Base-by-base conservation (phyloP, 2,797 vertebrate genomes). In the Lagorchestes hirsutus region DNA sequence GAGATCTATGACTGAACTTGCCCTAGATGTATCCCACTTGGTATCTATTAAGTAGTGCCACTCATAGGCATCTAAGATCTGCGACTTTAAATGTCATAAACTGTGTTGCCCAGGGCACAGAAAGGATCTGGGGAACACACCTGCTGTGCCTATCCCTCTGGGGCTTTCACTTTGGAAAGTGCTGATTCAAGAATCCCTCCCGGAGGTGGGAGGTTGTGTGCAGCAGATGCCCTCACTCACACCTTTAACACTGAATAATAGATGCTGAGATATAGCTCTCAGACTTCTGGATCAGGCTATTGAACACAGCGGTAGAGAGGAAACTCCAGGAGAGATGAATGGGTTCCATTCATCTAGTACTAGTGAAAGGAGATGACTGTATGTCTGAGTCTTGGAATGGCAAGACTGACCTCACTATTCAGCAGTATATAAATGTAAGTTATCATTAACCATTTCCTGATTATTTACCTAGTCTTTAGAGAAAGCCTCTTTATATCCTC, bases 191-290 rank as follows among this genome's bases (percentile, higher is more conserved):
- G 74, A 87, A 22, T 87, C 24, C 74, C 40, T 87, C 24, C 74
- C 2, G 2, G 54, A 24, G 34, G 54, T 34, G 34, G 55, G 56
- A 91, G 8, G 4, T 50, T 95, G 90, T 95, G 82, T 94, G 57
- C 14, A 56, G 10, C 59, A 93, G 28, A 90, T 90, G 40, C 6
- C 14, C 4, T 91, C 92, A 27, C 0, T 27, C 62, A 82, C 94
- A 87, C 74, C 95, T 96, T 94, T 87, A 40, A 11, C 0, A 1
- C 92, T 96, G 62, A 95, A 94, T 97, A 95, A 92, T n/a, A 92
- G 90, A 94, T 97, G 74, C 54, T 87, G 67, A 52, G 90, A 92
- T 16, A 55, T 34, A 52, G 55, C 55, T 90, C 59, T 74, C 67
- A 46, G 67, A 46, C 67, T 82, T 82, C 67, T 40, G n/a, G 18